These are phyloP conservation scores for Sporophila hypoxantha DNA, from an alignment of 2,113 vertebrate species.

Conservation along the genomic window DNA sequence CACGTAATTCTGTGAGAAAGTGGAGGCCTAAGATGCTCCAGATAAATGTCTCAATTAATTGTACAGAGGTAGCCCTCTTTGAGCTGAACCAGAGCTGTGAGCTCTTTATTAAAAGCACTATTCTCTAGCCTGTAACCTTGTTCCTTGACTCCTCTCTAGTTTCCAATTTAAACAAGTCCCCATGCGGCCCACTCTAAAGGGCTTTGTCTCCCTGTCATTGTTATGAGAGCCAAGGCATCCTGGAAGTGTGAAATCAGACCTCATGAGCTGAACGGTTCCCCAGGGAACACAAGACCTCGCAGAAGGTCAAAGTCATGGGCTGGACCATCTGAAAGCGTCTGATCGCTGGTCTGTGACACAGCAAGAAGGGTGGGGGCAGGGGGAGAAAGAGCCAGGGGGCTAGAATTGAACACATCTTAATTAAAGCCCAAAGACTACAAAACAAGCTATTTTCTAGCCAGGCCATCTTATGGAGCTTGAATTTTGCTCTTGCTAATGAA, in stretches of 20 bases:
- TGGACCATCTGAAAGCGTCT: constrained; percentile 82
- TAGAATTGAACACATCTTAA: constrained; percentile 84
- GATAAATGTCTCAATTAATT: constrained; percentile 99
- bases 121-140: constrained; percentile 91
- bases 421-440: constrained; percentile 84
- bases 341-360: constrained; percentile 80
- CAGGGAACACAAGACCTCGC: constrained; percentile 81
- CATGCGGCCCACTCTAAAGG: constrained; percentile 85
- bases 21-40: constrained; percentile 88
- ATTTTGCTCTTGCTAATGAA: constrained; percentile 73
- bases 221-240: constrained; percentile 79
- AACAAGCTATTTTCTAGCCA: constrained; percentile 79
- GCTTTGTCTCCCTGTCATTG: constrained; percentile 93
- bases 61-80: constrained; percentile 81
- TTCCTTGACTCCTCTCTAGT: constrained; percentile 89
- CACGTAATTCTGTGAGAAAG: constrained; percentile 86
- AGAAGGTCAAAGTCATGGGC: constrained; percentile 89
- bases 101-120: constrained; percentile 96
- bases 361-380: constrained; percentile 59
- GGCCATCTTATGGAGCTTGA: constrained; percentile 60
- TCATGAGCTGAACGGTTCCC: constrained; percentile 88
- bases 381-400: constrained; percentile 57
- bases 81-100: constrained; percentile 83
- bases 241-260: constrained; percentile 92
- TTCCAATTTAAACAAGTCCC: constrained; percentile 91